Base-by-base conservation (phyloP, 2,888 invertebrate species). In the Dicyrtoma fusca region DNA sequence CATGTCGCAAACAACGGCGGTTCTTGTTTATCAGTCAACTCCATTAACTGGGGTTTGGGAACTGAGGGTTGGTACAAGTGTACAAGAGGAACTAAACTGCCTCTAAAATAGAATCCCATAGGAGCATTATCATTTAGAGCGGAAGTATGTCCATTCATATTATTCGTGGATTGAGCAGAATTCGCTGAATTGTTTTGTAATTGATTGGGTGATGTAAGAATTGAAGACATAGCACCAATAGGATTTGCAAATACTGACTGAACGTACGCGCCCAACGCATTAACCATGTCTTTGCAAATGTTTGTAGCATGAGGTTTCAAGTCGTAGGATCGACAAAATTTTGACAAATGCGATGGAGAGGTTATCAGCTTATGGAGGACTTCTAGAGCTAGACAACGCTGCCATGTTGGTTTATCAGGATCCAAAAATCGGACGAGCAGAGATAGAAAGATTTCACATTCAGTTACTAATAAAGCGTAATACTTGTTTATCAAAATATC, bases 361-460 rank as follows among this genome's bases (percentile, higher is more conserved):
- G 93, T 90, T 0, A 92, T 91, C 88, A 99, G 91, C 85, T 94
- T 94, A 83, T 97, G 96, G 57, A 99, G 86, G 1, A 98, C 97
- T 86, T 99, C 99, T 19, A 99, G 84, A 0, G 98, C 97, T 65
- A 97, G 84, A 1, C 96, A 95, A 71, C 97, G 87, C 84, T 98
- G 97, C 98, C 99, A 99, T 76, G 91, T 82, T 1, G 96, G 95
- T 84, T 97, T 96, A 83, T 98, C 98, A 0, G 94, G 92, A 83
- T 98, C 98, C 83, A 98, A 86, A 85, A 99, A 98, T 84, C 98
- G 97, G 47, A 98, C 94, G 68, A 99, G 92, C 65, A 98, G 86
- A 0, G 97, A 97, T 55, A 99, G 86, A 85, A 99, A 98, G 82
- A 99, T 98, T 86, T 99, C 99, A 84, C 97, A 97, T 84, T 99